Conservation (phyloP, 2,797 vertebrate species). For the Sebastes melanostomus region DNA sequence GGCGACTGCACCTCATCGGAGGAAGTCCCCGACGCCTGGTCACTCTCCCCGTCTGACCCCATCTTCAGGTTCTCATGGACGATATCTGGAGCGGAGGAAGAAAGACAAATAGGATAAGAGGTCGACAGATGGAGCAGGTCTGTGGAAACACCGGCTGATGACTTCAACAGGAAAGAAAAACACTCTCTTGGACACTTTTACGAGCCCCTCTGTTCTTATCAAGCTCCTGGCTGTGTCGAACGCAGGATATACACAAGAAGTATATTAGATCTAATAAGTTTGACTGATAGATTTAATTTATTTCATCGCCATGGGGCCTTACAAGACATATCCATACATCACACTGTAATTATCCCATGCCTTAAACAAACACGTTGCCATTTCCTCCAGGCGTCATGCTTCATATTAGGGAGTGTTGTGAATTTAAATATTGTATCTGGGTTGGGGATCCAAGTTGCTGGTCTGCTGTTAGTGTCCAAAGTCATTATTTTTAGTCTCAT, state of each 20-base stretch:
- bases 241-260: background rate
- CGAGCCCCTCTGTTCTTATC: conserved; percentile 7
- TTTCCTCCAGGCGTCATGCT: background rate
- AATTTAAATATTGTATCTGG: conserved; percentile 10
- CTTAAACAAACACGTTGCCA: conserved; percentile 16
- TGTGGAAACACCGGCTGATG: conserved; percentile 2
- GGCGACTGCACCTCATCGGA: conserved; percentile 97
- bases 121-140: conserved; percentile 22
- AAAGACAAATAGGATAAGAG: background rate
- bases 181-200: conserved; percentile 11
- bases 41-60: conserved; percentile 96
- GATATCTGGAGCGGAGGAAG: conserved; percentile 82
- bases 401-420: background rate
- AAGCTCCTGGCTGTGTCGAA: background rate
- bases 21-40: conserved; percentile 95
- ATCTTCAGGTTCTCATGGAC: conserved; percentile 98
- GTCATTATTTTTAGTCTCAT: background rate
- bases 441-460: background rate
- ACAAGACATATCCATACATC: conserved; percentile 23
- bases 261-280: conserved; percentile 15
- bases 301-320: conserved; percentile 2
- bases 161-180: conserved; percentile 34
- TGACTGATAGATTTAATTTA: conserved; percentile 35
- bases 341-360: conserved; percentile 6
- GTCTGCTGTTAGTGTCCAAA: background rate